Evolutionary conservation across 2,888 invertebrate species (phyloP).

Genomic region (Acanthosepion lycidas): DNA sequence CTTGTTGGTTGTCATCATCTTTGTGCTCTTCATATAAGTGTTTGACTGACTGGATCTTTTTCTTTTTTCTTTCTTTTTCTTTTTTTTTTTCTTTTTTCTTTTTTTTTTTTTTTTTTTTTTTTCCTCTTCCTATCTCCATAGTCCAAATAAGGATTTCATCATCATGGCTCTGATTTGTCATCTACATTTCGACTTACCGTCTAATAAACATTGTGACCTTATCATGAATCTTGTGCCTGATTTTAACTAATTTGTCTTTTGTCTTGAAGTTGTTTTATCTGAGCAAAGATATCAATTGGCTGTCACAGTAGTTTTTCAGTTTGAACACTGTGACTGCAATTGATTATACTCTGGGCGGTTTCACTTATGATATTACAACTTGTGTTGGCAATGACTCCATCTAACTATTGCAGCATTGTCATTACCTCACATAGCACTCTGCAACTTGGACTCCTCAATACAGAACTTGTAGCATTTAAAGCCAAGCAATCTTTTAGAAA

Average conservation of each 20-base stretch:
- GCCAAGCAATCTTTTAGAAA: neutral
- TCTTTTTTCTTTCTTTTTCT: neutral
- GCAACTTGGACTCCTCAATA: constrained; percentile 12
- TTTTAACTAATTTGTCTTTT: neutral
- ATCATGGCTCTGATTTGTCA: constrained; percentile 47
- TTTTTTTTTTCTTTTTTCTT: neutral
- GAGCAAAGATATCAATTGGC: neutral
- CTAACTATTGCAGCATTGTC: constrained; percentile 20
- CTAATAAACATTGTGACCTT: constrained; percentile 48
- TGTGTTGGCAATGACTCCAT: neutral
- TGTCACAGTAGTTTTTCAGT: neutral
- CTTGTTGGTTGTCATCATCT: constrained; percentile 45
- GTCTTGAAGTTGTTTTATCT: neutral
- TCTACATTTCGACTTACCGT: constrained; percentile 46
- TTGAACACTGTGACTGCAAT: neutral
- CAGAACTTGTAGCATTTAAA: constrained; percentile 33
- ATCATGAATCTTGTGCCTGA: constrained; percentile 44
- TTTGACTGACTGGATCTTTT: neutral
- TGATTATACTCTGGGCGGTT: neutral
- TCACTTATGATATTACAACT: neutral
- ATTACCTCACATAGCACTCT: neutral
- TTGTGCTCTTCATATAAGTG: constrained; percentile 42
- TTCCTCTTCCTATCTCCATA: neutral
- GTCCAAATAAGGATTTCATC: constrained; percentile 47
- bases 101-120: neutral